Evolutionary conservation across 2,113 vertebrate species (phyloP).

Genomic region (Carassius carassius): DNA sequence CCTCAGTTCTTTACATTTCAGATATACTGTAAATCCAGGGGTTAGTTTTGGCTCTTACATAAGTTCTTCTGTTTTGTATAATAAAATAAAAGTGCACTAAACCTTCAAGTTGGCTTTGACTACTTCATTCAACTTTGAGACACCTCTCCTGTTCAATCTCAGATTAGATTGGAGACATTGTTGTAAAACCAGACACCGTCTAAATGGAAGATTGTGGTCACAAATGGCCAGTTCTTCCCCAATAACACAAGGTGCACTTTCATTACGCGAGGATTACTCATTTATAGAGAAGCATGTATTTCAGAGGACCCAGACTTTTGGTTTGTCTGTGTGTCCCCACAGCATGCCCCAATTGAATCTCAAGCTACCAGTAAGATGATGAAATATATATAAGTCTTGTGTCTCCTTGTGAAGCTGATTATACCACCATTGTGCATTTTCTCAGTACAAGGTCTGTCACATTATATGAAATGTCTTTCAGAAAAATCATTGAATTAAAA

Average conservation of each 20-base stretch:
- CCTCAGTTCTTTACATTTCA: background rate
- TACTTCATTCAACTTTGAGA: background rate
- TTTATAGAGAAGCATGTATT: constrained; percentile 1
- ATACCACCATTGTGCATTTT: background rate
- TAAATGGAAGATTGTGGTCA: constrained; percentile 37
- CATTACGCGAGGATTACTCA: background rate
- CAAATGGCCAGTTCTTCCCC: constrained; percentile 17
- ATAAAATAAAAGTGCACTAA: background rate
- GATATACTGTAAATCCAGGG: background rate
- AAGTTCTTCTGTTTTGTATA: background rate
- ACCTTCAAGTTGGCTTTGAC: background rate
- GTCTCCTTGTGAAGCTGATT: constrained; percentile 1
- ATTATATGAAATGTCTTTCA: background rate
- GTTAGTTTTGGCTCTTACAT: background rate
- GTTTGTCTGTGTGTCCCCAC: background rate
- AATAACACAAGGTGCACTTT: background rate
- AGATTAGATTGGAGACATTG: background rate
- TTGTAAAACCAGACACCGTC: constrained; percentile 24
- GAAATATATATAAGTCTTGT: constrained; percentile 2
- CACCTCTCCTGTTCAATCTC: background rate
- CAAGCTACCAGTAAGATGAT: background rate
- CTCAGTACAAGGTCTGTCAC: background rate
- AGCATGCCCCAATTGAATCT: constrained; percentile 15
- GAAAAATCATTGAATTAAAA: background rate
- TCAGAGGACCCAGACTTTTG: background rate